A percentile compares a stretch with the other conserved stretches of the same genome.
These are phyloP conservation scores for Meloidogyne exigua DNA, from an alignment of 1,140 invertebrate species.

Conservation along the genomic window DNA sequence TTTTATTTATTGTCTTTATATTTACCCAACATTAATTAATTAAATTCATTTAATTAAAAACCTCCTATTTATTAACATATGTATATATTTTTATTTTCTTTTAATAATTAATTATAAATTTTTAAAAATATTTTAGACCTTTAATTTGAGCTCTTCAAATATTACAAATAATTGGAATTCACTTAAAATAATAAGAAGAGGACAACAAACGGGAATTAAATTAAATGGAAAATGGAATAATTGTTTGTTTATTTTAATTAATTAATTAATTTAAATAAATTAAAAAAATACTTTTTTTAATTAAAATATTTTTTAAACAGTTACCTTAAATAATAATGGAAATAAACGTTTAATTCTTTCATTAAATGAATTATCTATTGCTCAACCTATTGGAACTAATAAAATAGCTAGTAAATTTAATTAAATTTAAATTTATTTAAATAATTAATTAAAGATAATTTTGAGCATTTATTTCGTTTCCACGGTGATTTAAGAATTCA, in stretches of 20 bases:
- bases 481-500: constrained; percentile 17
- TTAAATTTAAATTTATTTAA: background rate
- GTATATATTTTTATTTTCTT: too few species aligned
- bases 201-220: constrained; percentile 78
- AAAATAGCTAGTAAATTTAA: background rate
- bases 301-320: background rate
- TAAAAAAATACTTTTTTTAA: too few species aligned
- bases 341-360: background rate
- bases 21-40: too few species aligned
- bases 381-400: constrained; percentile 11
- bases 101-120: too few species aligned
- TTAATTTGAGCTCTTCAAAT: constrained; percentile 68
- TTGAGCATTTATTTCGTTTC: constrained; percentile 17
- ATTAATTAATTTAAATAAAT: too few species aligned
- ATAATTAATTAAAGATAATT: background rate
- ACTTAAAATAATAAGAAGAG: constrained; percentile 78
- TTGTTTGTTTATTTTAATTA: too few species aligned
- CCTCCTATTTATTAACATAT: too few species aligned
- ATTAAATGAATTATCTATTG: constrained; percentile 15
- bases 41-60: too few species aligned
- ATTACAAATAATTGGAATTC: constrained; percentile 83
- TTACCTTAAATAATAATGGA: background rate
- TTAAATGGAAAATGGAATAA: constrained; percentile 72
- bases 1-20: too few species aligned
- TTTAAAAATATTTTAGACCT: constrained; percentile 38